A percentile compares a stretch with the other conserved stretches of the same genome.
phyloP scores from a whole-genome alignment of 2,888 invertebrate species.

The Drosophila differens region DNA sequence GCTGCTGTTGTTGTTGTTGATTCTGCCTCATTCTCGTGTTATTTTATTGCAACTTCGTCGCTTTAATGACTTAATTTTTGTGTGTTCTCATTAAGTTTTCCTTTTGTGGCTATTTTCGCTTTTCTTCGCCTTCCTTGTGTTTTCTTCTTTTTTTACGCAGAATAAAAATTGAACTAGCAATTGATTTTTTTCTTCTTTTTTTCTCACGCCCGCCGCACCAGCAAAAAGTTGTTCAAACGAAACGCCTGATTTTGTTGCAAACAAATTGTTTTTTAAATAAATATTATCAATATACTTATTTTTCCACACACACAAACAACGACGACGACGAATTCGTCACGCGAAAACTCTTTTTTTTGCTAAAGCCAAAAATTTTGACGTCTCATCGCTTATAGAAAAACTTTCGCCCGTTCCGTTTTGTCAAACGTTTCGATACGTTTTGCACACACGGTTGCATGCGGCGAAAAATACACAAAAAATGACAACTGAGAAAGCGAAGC shows the following conservation, averaged over 20 bases:
- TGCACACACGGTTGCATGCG: slow-evolving; percentile 62
- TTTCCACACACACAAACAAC: not conserved
- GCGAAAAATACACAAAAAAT: slow-evolving; percentile 43
- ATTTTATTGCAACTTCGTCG: slow-evolving; percentile 62
- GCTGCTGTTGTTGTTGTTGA: slow-evolving; percentile 41
- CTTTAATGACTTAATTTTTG: slow-evolving; percentile 78
- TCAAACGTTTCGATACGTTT: slow-evolving; percentile 67
- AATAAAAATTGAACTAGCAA: slow-evolving; percentile 64
- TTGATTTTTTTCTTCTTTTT: slow-evolving; percentile 67
- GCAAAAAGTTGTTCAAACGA: slow-evolving; percentile 43
- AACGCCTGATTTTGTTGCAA: slow-evolving; percentile 43
- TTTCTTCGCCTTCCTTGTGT: slow-evolving; percentile 47
- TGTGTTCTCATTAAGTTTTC: slow-evolving; percentile 62
- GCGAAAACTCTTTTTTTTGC: slow-evolving; percentile 56
- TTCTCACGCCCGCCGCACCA: slow-evolving; percentile 65
- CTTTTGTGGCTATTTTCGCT: slow-evolving; percentile 69
- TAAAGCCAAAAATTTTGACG: slow-evolving; percentile 75
- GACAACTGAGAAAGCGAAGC: slow-evolving; percentile 34
- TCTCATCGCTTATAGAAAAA: slow-evolving; percentile 79
- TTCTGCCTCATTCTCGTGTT: slow-evolving; percentile 51
- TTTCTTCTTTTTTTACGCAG: slow-evolving; percentile 54
- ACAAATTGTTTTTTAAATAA: slow-evolving; percentile 54
- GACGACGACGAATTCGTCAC: slow-evolving; percentile 72
- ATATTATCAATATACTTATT: slow-evolving; percentile 27
- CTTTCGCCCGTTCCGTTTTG: slow-evolving; percentile 75